A percentile compares a stretch with the other conserved stretches of the same genome.
Conservation (phyloP, 2,888 invertebrate species). For the Slavum lentiscoides region DNA sequence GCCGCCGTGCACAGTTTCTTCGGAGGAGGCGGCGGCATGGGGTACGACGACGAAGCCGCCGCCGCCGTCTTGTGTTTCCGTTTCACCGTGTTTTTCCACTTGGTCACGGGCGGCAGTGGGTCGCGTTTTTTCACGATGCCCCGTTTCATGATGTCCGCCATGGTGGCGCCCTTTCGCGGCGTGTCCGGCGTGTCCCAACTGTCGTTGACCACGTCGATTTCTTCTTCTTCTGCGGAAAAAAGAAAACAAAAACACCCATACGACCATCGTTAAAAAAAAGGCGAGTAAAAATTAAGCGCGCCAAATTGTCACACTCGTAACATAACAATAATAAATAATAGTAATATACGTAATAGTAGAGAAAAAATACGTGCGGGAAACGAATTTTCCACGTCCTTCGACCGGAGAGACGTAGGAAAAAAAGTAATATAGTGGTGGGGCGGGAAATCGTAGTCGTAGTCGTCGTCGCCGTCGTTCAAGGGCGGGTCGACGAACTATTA, state of each 20-base stretch:
- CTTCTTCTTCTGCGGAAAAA: conserved; percentile 40
- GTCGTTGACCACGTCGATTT: conserved; percentile 48
- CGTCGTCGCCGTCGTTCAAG: no score
- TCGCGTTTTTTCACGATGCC: conserved; percentile 46
- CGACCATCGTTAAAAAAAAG: background rate
- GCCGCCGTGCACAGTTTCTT: conserved; percentile 23
- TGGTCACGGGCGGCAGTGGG: conserved; percentile 39
- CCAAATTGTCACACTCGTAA: no score
- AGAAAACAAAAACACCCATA: background rate
- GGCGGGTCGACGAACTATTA: background rate
- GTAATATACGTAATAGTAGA: no score
- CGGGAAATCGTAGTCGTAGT: no score
- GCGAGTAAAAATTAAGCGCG: background rate
- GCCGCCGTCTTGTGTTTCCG: conserved; percentile 25
- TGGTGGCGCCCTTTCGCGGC: conserved; percentile 42
- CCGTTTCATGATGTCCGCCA: conserved; percentile 51
- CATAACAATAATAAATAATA: no score
- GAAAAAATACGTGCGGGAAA: no score
- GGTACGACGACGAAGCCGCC: conserved; percentile 9
- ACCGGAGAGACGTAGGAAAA: background rate
- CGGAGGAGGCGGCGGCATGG: conserved; percentile 43
- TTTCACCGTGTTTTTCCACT: conserved; percentile 48
- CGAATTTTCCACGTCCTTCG: no score
- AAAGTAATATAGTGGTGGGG: no score
- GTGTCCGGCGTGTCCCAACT: conserved; percentile 44